Evolutionary conservation across 2,797 vertebrate species (phyloP), one percentile per base, ranked within the genome.

Genomic region (Lophius americanus): DNA sequence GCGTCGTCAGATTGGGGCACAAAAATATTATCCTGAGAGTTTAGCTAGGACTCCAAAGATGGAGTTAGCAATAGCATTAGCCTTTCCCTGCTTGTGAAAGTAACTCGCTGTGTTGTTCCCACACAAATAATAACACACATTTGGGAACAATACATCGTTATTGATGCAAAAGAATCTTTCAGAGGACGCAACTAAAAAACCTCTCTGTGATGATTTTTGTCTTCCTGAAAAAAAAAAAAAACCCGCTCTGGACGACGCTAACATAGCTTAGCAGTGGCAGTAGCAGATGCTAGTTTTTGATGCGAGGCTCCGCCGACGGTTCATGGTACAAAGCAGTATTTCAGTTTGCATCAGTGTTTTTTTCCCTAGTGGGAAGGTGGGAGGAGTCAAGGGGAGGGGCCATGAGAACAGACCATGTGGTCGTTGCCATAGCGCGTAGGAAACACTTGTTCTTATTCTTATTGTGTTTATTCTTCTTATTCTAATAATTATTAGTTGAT

Each of bases 291-390:
- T 55, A 67, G 60, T 73, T 39, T 43, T 14, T n/a, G 68, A 39
- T 50, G 74, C 68, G 64, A 66, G 12, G 68, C 77, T 86, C 56
- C 61, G 9, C 72, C 56, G 60, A 44, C 35, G 12, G 48, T 61
- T 74, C 68, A 64, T 59, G 13, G 35, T 69, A 75, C 75, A 68
- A 13, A 84, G 87, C 91, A 93, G 93, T 94, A 89, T 94, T 93
- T 68, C 38, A 42, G 69, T 86, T 86, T 82, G 54, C 69, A 81
- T 86, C 89, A 91, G 90, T 94, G 91, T 92, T 92, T 80, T 68
- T 81, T 70, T 52, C 50, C 66, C 65, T 60, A 49, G 82, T 82
- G 72, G 83, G 71, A 70, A 78, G 78, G 73, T 73, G 78, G 84
- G 89, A 83, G 72, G 78, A 61, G 78, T 80, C 70, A 54, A 76